Evolutionary conservation across 2,888 invertebrate genomes (phyloP).

Genomic region (Drosophila imparisetae): DNA sequence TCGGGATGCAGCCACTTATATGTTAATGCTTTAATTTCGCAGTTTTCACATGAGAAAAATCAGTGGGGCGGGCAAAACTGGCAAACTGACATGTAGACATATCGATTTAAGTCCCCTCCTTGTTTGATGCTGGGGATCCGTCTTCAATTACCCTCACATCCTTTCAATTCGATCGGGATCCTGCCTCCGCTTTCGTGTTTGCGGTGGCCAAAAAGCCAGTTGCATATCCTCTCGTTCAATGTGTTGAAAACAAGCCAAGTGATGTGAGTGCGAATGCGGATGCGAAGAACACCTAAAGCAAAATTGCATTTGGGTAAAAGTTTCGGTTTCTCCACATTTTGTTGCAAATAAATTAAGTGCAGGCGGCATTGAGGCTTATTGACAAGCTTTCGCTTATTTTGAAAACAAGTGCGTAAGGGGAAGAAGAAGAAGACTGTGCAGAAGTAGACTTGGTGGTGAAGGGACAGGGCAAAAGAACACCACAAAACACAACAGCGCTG

Average conservation of each 20-base stretch:
- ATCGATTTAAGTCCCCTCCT: slow-evolving; percentile 25
- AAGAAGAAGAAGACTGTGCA: neutral
- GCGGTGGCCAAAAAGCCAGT: slow-evolving; percentile 67
- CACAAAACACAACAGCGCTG: slow-evolving; percentile 17
- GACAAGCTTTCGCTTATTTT: slow-evolving; percentile 72
- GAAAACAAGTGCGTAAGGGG: slow-evolving; percentile 56
- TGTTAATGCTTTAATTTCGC: slow-evolving; percentile 68
- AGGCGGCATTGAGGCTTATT: slow-evolving; percentile 75
- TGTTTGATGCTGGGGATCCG: neutral
- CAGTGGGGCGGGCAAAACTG: slow-evolving; percentile 22
- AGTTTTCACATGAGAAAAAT: slow-evolving; percentile 54
- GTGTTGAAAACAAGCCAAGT: slow-evolving; percentile 68
- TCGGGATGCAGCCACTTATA: slow-evolving; percentile 53
- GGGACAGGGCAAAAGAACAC: slow-evolving; percentile 2
- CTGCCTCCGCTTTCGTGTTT: slow-evolving; percentile 55
- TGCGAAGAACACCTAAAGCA: slow-evolving; percentile 68
- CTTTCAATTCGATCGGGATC: slow-evolving; percentile 45
- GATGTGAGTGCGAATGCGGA: slow-evolving; percentile 35
- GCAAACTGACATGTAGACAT: slow-evolving; percentile 11
- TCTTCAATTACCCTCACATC: slow-evolving; percentile 9
- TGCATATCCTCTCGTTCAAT: slow-evolving; percentile 33
- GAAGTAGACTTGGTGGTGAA: neutral
- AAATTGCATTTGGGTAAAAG: slow-evolving; percentile 74
- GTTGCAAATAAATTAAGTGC: slow-evolving; percentile 76
- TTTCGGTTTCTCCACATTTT: slow-evolving; percentile 62